phyloP scores from a whole-genome alignment of 2,888 invertebrate genomes.

The Hypercompe scribonia region DNA sequence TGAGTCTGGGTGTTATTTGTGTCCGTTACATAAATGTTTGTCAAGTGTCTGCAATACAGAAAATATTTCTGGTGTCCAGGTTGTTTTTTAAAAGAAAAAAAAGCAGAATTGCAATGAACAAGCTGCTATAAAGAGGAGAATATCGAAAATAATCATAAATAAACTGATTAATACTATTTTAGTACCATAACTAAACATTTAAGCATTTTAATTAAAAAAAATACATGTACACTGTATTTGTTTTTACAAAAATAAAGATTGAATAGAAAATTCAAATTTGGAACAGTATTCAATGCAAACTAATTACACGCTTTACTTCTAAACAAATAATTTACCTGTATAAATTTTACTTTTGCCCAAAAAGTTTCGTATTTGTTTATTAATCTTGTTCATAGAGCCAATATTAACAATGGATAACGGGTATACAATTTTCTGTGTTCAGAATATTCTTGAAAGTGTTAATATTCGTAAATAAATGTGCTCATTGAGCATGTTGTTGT shows the following conservation, averaged over 20 bases:
- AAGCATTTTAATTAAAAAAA: too few species aligned
- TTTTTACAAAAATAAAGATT: background rate
- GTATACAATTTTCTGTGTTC: slow-evolving; percentile 23
- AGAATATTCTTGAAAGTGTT: slow-evolving; percentile 26
- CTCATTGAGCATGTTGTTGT: slow-evolving; percentile 1
- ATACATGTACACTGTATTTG: background rate
- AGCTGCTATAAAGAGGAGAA: too few species aligned
- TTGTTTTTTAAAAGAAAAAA: too few species aligned
- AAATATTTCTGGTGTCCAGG: too few species aligned
- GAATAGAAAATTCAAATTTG: background rate
- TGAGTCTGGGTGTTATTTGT: too few species aligned
- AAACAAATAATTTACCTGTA: slow-evolving; percentile 25
- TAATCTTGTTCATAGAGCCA: slow-evolving; percentile 16
- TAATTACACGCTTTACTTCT: slow-evolving; percentile 27
- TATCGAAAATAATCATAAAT: too few species aligned
- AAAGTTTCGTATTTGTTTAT: slow-evolving; percentile 27
- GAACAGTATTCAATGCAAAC: slow-evolving; percentile 13
- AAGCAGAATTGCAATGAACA: too few species aligned
- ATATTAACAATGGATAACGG: slow-evolving; percentile 27
- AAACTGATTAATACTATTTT: too few species aligned
- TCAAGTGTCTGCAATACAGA: too few species aligned
- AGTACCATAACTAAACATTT: too few species aligned
- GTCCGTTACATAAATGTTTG: too few species aligned
- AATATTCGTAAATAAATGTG: background rate
- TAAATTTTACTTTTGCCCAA: slow-evolving; percentile 9